A percentile compares a stretch with the other conserved stretches of the same genome.
Conservation (phyloP, 2,797 vertebrate genomes). For the Ficedula albicollis region DNA sequence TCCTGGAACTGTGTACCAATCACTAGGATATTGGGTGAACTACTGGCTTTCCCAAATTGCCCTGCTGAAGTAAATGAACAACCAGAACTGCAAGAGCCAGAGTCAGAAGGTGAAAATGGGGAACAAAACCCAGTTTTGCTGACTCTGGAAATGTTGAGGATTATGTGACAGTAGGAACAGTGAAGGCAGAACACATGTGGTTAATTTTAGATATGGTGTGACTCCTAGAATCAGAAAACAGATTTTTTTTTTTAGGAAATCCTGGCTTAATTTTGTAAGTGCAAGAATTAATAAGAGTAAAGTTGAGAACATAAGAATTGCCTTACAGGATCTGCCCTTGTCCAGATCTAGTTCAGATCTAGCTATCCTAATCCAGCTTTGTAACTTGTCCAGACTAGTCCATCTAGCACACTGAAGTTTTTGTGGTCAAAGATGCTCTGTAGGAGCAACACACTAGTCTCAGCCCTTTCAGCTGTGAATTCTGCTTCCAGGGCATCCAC, state of each 20-base stretch:
- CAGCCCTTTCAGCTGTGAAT: neutral
- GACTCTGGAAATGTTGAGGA: neutral
- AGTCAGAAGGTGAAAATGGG: neutral
- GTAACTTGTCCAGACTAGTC: neutral
- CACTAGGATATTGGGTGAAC: neutral
- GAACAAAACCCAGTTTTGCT: neutral
- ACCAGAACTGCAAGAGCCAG: neutral
- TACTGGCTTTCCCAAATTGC: neutral
- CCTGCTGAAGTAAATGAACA: neutral
- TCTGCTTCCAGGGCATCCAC: neutral
- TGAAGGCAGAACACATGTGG: neutral
- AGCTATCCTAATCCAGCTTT: neutral
- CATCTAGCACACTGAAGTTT: neutral
- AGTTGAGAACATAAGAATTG: neutral
- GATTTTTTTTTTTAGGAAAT: neutral
- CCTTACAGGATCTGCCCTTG: neutral
- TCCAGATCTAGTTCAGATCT: neutral
- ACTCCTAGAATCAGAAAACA: neutral
- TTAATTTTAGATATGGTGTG: neutral
- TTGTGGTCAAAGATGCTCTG: neutral
- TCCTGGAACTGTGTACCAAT: neutral
- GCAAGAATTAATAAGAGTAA: neutral
- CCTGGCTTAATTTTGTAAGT: neutral
- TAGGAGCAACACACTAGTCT: neutral
- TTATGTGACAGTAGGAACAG: neutral